phyloP scores from a whole-genome alignment of 1,140 invertebrate species.

The Macrocentrus cingulum region DNA sequence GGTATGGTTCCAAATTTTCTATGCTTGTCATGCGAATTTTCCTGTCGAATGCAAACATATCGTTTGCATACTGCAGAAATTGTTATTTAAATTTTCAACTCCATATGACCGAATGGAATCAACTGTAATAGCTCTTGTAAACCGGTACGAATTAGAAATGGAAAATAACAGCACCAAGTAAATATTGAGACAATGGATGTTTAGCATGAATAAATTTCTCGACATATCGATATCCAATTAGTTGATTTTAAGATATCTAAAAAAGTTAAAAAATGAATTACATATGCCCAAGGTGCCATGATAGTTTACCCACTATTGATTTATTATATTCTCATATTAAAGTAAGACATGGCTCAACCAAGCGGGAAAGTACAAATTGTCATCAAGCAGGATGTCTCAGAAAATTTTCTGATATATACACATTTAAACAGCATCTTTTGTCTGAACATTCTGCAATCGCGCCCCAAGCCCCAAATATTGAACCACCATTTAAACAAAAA shows the following conservation, averaged over 20 bases:
- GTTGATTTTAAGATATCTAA: too few species aligned
- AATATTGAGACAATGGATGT: too few species aligned
- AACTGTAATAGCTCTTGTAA: not conserved
- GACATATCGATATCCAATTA: too few species aligned
- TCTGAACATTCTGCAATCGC: not conserved
- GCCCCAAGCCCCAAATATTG: not conserved
- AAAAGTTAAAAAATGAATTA: not conserved
- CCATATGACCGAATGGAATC: not conserved
- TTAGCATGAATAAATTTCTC: too few species aligned
- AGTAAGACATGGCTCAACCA: too few species aligned
- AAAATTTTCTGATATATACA: too few species aligned
- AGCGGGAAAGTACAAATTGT: too few species aligned
- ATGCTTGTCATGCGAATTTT: not conserved
- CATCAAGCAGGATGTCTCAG: too few species aligned
- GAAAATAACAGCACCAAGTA: not conserved
- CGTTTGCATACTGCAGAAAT: not conserved
- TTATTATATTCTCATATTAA: not conserved
- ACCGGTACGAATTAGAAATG: not conserved
- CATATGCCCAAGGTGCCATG: conserved; percentile 9
- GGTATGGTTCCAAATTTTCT: not conserved
- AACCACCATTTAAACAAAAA: too few species aligned
- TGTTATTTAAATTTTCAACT: not conserved
- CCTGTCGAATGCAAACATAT: not conserved
- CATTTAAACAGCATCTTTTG: too few species aligned
- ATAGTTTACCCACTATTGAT: not conserved